A percentile compares a stretch with the other conserved stretches of the same genome.
phyloP scores from a whole-genome alignment of 2,888 invertebrate genomes.

The Euplexia lucipara region DNA sequence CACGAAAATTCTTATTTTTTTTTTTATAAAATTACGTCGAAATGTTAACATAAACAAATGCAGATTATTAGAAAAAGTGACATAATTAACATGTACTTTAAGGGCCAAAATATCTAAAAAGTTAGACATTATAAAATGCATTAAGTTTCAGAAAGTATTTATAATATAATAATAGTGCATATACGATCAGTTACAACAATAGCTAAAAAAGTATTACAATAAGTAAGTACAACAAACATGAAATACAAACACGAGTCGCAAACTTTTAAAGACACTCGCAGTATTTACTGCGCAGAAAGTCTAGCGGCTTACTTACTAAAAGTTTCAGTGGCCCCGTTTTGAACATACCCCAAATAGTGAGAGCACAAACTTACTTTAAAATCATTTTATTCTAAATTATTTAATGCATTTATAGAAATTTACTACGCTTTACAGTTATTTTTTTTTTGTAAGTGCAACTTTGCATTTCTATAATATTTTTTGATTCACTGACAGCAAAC shows the following conservation, averaged over 20 bases:
- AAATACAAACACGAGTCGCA: not conserved
- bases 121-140: not conserved
- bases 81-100: too few relatives aligned
- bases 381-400: too few relatives aligned
- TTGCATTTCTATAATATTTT: too few relatives aligned
- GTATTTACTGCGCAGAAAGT: conserved; percentile 17
- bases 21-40: not conserved
- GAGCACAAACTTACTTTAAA: too few relatives aligned
- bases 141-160: not conserved
- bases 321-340: not conserved
- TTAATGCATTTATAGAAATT: too few relatives aligned
- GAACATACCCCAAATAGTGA: too few relatives aligned
- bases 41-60: not conserved
- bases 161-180: not conserved
- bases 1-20: not conserved
- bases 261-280: conserved; percentile 7
- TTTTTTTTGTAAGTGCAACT: too few relatives aligned
- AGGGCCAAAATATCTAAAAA: not conserved
- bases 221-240: conserved; percentile 8
- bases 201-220: not conserved
- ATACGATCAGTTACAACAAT: not conserved
- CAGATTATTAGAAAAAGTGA: rapidly evolving
- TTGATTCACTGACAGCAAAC: too few relatives aligned
- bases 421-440: too few relatives aligned
- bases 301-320: conserved; percentile 10